Evolutionary conservation across 2,797 vertebrate genomes (phyloP), one percentile per base, ranked within the genome.

Genomic region (Odontamblyopus lacepedii): DNA sequence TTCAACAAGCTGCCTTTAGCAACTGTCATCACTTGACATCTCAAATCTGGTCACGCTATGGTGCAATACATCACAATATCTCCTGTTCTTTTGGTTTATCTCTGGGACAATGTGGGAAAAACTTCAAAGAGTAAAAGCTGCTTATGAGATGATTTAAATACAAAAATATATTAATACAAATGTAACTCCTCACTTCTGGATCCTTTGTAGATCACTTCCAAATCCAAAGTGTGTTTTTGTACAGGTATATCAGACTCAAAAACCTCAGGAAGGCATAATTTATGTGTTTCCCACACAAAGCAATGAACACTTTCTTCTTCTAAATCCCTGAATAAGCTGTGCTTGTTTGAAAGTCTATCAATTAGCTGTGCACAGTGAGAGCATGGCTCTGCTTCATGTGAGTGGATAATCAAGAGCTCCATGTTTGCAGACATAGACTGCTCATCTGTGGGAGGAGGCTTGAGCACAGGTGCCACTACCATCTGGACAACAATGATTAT

Each of bases 401-500:
- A 71, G 61, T 6, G 44, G 32, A 67, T 19, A 50, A 71, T 16
- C 48, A 50, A 29, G 32, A 8, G 23, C 30, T 35, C n/a, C 63
- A 62, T 69, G 51, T 23, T 12, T 60, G 51, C n/a, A 15, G 50
- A 38, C n/a, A 64, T 63, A 62, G 66, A 38, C 19, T 23, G 50
- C 57, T 59, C 56, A 51, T 75, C 67, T 61, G 56, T 44, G 62
- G 72, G 70, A 56, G 61, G 72, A 63, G 19, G 72, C 75, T 62
- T 78, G 60, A 29, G 55, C 1, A 11, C 78, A 81, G 75, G 80
- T 69, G 74, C 65, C 59, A 32, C 12, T 51, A 57, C 82, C 78
- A 87, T 76, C 78, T 81, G 71, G 72, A 68, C 72, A 81, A 83
- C 44, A 74, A 62, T 38, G 56, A 67, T 70, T 23, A 76, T 70